These are phyloP conservation scores for Carabus problematicus DNA, from an alignment of 2,888 invertebrate genomes.

Conservation along the genomic window DNA sequence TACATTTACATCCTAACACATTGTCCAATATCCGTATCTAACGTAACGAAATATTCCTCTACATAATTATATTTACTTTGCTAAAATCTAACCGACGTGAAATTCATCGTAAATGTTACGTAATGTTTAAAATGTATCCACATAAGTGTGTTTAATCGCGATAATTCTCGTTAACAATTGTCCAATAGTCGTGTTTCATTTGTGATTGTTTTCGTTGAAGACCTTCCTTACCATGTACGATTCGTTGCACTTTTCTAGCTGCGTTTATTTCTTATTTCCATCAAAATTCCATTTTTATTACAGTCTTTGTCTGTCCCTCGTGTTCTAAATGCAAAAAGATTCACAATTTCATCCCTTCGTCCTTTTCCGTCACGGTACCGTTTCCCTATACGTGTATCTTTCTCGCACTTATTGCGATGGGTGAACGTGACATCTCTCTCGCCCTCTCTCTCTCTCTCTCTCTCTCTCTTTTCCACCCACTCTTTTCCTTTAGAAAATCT, in stretches of 20 bases:
- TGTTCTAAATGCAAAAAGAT: constrained; percentile 49
- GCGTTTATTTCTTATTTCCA: constrained; percentile 37
- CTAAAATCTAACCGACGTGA: no score
- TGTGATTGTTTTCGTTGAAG: no score
- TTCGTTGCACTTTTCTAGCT: constrained; percentile 24
- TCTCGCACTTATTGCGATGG: constrained; percentile 52
- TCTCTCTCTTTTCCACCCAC: constrained; percentile 43
- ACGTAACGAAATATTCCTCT: no score
- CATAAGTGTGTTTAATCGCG: no score
- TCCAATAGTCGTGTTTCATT: no score
- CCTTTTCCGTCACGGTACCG: constrained; percentile 40
- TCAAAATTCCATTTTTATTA: constrained; percentile 39
- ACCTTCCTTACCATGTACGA: no score
- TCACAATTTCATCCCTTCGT: constrained; percentile 51
- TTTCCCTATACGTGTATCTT: constrained; percentile 47
- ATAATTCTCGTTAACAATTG: no score
- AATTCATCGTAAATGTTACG: no score
- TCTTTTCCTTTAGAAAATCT: constrained; percentile 49
- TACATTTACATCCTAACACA: no score
- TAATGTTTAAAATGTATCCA: no score
- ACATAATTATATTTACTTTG: no score
- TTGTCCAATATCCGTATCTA: no score
- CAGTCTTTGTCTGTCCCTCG: constrained; percentile 47
- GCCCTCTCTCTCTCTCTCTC: constrained; percentile 50
- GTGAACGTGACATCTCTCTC: constrained; percentile 53